These are phyloP conservation scores for Echinarachnius parma DNA, from an alignment of 53 echinoderm and acorn worm genomes.

Conservation along the genomic window DNA sequence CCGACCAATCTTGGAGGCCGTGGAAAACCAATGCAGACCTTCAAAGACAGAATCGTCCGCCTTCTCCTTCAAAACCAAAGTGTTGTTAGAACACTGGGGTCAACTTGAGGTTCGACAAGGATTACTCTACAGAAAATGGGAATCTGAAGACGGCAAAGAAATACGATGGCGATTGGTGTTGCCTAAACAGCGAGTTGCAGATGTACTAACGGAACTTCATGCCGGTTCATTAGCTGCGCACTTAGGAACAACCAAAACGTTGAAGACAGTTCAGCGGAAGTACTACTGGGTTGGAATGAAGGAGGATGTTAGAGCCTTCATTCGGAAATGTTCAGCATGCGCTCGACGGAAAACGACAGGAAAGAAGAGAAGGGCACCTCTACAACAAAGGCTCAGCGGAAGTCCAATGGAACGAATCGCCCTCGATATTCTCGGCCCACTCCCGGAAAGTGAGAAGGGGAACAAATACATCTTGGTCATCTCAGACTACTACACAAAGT, in stretches of 20 bases:
- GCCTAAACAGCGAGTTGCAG: neutral
- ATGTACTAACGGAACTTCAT: neutral
- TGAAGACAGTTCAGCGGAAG: constrained; percentile 12
- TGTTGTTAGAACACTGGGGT: neutral
- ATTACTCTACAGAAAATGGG: neutral
- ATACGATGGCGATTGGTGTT: neutral
- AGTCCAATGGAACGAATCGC: constrained; percentile 21
- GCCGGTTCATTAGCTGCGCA: constrained; percentile 9
- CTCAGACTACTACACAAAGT: constrained; percentile 34
- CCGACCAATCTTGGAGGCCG: neutral
- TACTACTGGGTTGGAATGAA: constrained; percentile 38
- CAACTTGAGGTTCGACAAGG: neutral
- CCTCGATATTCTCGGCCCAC: constrained; percentile 21
- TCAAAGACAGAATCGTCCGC: neutral
- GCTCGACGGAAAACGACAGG: constrained; percentile 14
- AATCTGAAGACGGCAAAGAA: neutral
- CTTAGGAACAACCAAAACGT: constrained; percentile 19
- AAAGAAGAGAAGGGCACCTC: constrained; percentile 10
- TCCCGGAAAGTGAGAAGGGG: neutral
- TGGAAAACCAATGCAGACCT: neutral
- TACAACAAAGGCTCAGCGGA: constrained; percentile 2
- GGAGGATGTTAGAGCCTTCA: constrained; percentile 11
- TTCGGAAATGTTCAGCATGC: constrained; percentile 21
- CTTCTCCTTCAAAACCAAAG: neutral
- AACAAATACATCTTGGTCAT: constrained; percentile 46